Conservation (phyloP, 2,797 vertebrate species). For the Coluber constrictor region DNA sequence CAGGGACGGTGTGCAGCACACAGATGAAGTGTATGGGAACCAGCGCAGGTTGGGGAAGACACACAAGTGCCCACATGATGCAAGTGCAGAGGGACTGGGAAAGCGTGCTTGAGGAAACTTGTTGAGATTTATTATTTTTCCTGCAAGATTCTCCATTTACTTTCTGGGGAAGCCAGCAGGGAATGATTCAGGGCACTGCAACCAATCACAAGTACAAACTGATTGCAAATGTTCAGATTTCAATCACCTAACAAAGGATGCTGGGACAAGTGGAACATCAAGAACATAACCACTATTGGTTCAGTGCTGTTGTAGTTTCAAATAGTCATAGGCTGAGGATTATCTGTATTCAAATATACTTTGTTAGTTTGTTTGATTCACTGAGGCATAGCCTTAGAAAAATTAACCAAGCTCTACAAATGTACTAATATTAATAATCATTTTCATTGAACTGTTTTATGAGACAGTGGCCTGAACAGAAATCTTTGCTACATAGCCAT, state of each 20-base stretch:
- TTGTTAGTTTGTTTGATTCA: neutral
- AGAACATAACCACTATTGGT: neutral
- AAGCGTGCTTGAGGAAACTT: neutral
- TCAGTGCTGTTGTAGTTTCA: neutral
- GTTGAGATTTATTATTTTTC: neutral
- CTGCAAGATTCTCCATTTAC: neutral
- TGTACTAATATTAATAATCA: neutral
- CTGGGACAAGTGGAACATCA: neutral
- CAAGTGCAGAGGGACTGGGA: neutral
- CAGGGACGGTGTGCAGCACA: neutral
- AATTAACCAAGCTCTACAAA: neutral
- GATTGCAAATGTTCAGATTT: neutral
- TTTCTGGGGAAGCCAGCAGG: neutral
- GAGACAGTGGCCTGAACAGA: neutral
- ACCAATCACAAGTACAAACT: neutral
- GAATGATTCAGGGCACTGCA: neutral
- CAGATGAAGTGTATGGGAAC: neutral
- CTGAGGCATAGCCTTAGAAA: neutral
- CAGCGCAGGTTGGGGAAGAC: neutral
- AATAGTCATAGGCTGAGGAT: neutral
- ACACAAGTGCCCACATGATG: neutral
- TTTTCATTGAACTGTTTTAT: neutral
- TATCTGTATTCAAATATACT: neutral
- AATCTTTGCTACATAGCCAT: neutral
- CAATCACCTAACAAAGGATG: neutral